These are phyloP conservation scores for Nasua narica DNA, from an alignment of 2,797 vertebrate genomes.

Conservation along the genomic window DNA sequence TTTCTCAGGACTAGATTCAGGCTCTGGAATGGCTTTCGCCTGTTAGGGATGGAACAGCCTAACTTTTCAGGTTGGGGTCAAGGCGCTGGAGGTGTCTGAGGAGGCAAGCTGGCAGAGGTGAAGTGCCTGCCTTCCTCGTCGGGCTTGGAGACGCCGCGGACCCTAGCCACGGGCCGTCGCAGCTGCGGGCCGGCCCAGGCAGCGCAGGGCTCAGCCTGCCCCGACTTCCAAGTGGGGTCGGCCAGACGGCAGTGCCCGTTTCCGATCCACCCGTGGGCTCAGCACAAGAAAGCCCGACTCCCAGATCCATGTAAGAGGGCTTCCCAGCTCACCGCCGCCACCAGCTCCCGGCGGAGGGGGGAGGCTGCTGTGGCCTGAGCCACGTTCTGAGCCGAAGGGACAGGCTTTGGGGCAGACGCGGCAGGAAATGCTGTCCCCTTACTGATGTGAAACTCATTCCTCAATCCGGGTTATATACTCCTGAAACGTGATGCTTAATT, in stretches of 20 bases:
- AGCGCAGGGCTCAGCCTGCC: rapidly evolving
- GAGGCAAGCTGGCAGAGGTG: neutral
- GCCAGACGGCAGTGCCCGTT: neutral
- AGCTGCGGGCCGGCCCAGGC: no score
- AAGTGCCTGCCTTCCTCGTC: neutral
- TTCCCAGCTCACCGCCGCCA: rapidly evolving
- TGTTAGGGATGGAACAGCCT: neutral
- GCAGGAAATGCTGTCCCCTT: no score
- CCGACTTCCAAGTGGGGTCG: neutral
- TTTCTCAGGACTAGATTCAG: neutral
- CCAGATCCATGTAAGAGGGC: neutral
- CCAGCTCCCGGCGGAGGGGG: neutral
- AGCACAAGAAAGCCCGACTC: neutral
- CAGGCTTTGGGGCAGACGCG: neutral
- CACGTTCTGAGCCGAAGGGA: no score
- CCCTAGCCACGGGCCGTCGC: rapidly evolving
- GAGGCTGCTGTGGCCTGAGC: neutral
- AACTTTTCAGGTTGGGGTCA: neutral
- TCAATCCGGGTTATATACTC: neutral
- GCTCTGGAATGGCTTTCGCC: neutral
- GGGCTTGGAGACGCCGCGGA: neutral
- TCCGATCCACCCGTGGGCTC: no score
- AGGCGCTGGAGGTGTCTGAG: neutral
- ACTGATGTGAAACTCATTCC: neutral
- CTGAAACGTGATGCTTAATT: neutral